phyloP scores from a whole-genome alignment of 92 coral and sea anemone species.

The Chrysogorgia sp. region DNA sequence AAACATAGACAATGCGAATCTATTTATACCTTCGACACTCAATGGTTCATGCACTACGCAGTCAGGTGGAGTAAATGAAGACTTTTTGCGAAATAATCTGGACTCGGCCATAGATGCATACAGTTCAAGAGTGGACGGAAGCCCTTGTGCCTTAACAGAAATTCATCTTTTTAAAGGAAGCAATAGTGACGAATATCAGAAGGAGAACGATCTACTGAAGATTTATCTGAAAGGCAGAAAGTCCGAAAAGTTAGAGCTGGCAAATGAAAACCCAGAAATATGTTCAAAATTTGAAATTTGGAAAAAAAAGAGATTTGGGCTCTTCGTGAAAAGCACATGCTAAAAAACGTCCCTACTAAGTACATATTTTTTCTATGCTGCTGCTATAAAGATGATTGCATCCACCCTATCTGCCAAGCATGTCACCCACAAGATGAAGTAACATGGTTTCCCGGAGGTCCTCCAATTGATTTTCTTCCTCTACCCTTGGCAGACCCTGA shows the following conservation, averaged over 20 bases:
- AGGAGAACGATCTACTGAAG: conserved; percentile 51
- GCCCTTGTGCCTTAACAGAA: conserved; percentile 68
- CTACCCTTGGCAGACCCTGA: conserved; percentile 46
- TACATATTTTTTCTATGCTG: conserved; percentile 55
- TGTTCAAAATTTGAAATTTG: conserved; percentile 64
- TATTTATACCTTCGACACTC: conserved; percentile 75
- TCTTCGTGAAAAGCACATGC: conserved; percentile 62
- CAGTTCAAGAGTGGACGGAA: conserved; percentile 63
- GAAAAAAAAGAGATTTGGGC: conserved; percentile 65
- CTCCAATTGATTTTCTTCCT: conserved; percentile 22
- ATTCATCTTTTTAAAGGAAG: conserved; percentile 68
- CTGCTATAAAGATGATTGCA: conserved; percentile 53
- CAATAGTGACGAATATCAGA: conserved; percentile 32
- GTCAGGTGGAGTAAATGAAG: conserved; percentile 55
- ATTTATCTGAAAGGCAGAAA: conserved; percentile 59
- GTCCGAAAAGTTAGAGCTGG: conserved; percentile 44
- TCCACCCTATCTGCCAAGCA: conserved; percentile 48
- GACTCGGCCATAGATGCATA: conserved; percentile 67
- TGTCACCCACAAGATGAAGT: conserved; percentile 16
- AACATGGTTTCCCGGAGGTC: conserved; percentile 40
- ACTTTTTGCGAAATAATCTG: conserved; percentile 55
- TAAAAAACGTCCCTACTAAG: conserved; percentile 49
- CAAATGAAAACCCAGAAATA: conserved; percentile 45
- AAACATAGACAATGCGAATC: conserved; percentile 60
- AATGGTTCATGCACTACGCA: conserved; percentile 57